Percentiles rank a stretch among this genome's conserved stretches.
These are phyloP conservation scores for Calameuta idolon DNA, from an alignment of 2,888 invertebrate genomes.

Conservation along the genomic window DNA sequence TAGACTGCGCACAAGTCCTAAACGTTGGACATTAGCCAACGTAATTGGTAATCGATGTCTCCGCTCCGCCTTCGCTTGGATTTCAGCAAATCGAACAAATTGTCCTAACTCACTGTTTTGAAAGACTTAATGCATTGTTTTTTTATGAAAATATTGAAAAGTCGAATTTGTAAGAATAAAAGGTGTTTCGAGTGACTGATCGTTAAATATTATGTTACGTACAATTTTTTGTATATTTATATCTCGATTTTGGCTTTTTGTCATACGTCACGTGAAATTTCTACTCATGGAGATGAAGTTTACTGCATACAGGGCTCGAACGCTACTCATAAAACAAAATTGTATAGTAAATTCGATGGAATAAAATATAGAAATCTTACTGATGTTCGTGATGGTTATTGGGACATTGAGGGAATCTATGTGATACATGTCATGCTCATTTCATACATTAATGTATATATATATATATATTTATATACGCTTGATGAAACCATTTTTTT, in stretches of 20 bases:
- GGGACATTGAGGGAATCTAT: too few relatives aligned
- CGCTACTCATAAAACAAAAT: too few relatives aligned
- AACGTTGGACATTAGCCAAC: slow-evolving; percentile 29
- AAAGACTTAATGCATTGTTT: neutral
- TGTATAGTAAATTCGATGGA: neutral
- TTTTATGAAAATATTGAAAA: neutral
- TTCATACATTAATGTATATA: too few relatives aligned
- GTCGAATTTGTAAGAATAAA: too few relatives aligned
- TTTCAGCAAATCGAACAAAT: neutral
- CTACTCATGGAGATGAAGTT: neutral
- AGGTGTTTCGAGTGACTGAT: neutral
- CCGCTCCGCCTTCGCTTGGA: neutral
- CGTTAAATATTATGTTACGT: neutral
- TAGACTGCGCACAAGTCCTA: slow-evolving; percentile 22
- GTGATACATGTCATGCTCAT: too few relatives aligned
- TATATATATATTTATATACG: neutral
- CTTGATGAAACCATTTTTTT: neutral
- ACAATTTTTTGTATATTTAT: neutral
- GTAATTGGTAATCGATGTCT: slow-evolving; percentile 41
- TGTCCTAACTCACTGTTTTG: neutral
- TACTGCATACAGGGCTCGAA: neutral
- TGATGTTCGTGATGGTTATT: too few relatives aligned
- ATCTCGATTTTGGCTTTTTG: neutral
- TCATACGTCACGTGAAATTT: neutral
- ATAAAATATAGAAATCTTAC: neutral